These are phyloP conservation scores for Pleuronectes platessa DNA, from an alignment of 2,113 vertebrate species.

Conservation along the genomic window DNA sequence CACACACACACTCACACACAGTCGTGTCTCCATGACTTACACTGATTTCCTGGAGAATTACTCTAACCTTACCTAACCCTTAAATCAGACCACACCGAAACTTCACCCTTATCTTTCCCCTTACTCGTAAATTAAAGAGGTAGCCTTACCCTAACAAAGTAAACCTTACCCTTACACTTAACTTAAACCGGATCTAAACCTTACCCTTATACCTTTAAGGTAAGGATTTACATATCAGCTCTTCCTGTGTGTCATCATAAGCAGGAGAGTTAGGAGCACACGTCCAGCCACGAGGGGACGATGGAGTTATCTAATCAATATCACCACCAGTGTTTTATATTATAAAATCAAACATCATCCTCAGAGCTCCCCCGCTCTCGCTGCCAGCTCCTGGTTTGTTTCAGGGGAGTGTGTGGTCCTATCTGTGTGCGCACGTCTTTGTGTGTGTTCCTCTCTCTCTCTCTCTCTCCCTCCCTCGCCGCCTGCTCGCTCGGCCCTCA, in stretches of 20 bases:
- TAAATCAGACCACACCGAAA: not conserved
- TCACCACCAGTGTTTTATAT: too few relatives aligned
- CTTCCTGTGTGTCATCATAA: too few relatives aligned
- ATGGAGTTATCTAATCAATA: too few relatives aligned
- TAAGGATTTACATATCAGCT: too few relatives aligned
- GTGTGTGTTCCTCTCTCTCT: conserved; percentile 52
- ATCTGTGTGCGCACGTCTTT: conserved; percentile 57
- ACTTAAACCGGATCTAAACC: too few relatives aligned
- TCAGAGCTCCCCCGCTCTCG: not conserved
- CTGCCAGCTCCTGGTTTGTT: conserved; percentile 51
- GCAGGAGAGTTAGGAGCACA: too few relatives aligned
- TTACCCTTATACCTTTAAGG: too few relatives aligned
- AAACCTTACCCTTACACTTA: too few relatives aligned
- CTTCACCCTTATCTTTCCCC: not conserved
- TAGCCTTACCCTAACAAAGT: too few relatives aligned
- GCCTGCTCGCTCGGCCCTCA: conserved; percentile 52
- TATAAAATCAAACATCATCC: not conserved
- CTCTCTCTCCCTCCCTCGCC: conserved; percentile 3
- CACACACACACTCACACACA: not conserved
- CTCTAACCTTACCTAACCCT: not conserved
- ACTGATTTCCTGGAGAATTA: too few relatives aligned
- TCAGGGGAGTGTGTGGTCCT: conserved; percentile 59
- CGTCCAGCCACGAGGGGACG: too few relatives aligned
- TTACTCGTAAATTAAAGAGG: not conserved
- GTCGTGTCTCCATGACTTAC: not conserved